Evolutionary conservation across 35 echinoderm and acorn worm genomes (phyloP), one percentile per base, ranked within the genome.

Genomic region (Diadema setosum): DNA sequence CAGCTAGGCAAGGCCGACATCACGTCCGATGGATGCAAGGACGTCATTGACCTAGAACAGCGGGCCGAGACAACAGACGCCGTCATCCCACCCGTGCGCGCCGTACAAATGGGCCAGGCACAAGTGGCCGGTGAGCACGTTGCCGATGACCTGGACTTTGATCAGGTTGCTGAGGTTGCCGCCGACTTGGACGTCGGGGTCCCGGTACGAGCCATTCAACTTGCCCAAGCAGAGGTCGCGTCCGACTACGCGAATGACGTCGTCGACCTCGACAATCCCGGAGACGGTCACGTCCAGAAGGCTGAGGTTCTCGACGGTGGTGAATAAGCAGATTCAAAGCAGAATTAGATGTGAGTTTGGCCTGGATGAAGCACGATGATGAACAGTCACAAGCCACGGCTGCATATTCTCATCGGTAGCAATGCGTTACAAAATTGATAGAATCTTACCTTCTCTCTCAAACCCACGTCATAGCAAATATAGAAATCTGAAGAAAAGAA

Each of bases 1-100:
- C 73, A 78, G 7, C 14, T 78, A 41, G 73, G 73, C 20, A 21
- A 78, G 44, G 24, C 73, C 16, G 73, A 78, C 44, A 21, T 78
- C 73, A 42, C 7, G 9, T 41, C 73, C 17, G 73, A 78, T 36
- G 21, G 44, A 33, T 21, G 40, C 20, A 21, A 1, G 14, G 73
- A 78, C 6, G 73, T 78, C 73, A 78, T 44, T 41, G 73, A 78
- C 37, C 73, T 78, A 14, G 73, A 78, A 78, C 73, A 78, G 44
- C 73, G 11, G 1, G 73, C 37, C 36, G 73, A 78, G 2, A 9
- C 26, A 2, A 34, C 2, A 33, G 37, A 34, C 7, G 63, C 37
- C 12, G 63, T 78, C 0, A 78, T 34, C 44, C 73, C 73, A 11
- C 73, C 73, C 9, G 73, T 78, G 2, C 73, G 73, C 1, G 73